Conservation (phyloP, 2,113 vertebrate species). For the Coreoperca whiteheadi region DNA sequence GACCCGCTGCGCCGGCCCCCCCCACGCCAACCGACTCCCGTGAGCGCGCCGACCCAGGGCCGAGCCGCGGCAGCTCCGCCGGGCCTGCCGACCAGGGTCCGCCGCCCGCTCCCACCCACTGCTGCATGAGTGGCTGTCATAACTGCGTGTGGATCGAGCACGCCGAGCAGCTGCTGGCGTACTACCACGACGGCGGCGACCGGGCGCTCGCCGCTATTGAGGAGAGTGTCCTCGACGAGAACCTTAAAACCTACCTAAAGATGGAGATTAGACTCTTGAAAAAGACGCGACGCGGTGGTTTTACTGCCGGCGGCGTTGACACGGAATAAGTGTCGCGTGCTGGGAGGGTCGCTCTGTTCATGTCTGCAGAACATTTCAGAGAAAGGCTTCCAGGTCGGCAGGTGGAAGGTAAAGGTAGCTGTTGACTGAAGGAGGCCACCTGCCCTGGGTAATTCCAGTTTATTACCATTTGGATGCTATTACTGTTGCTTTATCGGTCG, state of each 20-base stretch:
- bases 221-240: conserved; percentile 89
- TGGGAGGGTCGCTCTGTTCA: no score
- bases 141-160: conserved; percentile 94
- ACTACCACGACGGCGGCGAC: conserved; percentile 85
- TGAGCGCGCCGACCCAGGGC: fast-evolving
- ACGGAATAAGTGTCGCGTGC: no score
- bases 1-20: not conserved
- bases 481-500: not conserved
- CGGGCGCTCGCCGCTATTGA: conserved; percentile 88
- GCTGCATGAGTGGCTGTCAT: conserved; percentile 95
- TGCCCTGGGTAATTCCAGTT: not conserved
- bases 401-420: not conserved
- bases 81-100: conserved; percentile 59
- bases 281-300: conserved; percentile 44
- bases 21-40: fast-evolving
- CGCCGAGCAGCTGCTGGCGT: conserved; percentile 86
- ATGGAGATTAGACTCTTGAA: conserved; percentile 91
- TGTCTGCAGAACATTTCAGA: not conserved
- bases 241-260: conserved; percentile 90
- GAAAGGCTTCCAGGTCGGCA: not conserved
- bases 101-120: conserved; percentile 85
- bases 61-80: not conserved
- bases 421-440: not conserved
- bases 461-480: not conserved
- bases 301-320: not conserved